Percentiles rank a stretch among this genome's conserved stretches.
Evolutionary conservation across 1,140 invertebrate species (phyloP).

Genomic region (Neoseiulus cucumeris): DNA sequence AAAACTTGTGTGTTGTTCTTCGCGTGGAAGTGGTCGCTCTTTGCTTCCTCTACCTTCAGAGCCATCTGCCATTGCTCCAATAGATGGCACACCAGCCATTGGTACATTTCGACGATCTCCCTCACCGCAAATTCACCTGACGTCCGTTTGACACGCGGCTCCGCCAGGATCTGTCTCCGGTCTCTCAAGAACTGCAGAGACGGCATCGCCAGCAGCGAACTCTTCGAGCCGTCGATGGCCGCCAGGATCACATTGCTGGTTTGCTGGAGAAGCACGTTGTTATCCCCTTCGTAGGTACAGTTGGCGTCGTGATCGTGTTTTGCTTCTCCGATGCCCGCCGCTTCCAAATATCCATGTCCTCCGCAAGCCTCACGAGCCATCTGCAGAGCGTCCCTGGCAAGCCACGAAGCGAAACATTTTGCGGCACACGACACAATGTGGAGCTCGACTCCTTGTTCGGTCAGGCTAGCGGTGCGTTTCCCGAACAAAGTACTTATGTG

Average conservation of each 20-base stretch:
- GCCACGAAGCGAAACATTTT: slow-evolving; percentile 71
- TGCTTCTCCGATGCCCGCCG: slow-evolving; percentile 56
- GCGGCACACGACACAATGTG: slow-evolving; percentile 69
- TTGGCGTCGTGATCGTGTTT: slow-evolving; percentile 74
- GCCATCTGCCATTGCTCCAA: slow-evolving; percentile 44
- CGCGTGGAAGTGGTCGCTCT: slow-evolving; percentile 43
- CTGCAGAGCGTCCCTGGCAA: slow-evolving; percentile 40
- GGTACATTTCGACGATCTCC: slow-evolving; percentile 42
- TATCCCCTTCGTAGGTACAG: slow-evolving; percentile 87
- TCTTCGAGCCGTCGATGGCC: neutral
- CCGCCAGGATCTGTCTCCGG: neutral
- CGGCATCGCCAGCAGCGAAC: neutral
- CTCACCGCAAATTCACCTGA: neutral
- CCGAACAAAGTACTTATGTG: slow-evolving; percentile 30
- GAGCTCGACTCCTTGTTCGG: slow-evolving; percentile 55
- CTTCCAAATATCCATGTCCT: slow-evolving; percentile 41
- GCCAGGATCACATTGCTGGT: slow-evolving; percentile 64
- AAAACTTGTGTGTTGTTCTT: slow-evolving; percentile 63
- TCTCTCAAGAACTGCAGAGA: neutral
- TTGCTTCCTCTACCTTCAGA: slow-evolving; percentile 27
- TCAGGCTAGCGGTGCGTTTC: slow-evolving; percentile 28
- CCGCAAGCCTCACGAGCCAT: slow-evolving; percentile 54
- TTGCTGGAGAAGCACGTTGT: slow-evolving; percentile 83
- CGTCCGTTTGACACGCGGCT: neutral
- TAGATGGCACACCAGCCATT: slow-evolving; percentile 58